Evolutionary conservation across 1,140 invertebrate species (phyloP).

Genomic region (Platyura marginata): DNA sequence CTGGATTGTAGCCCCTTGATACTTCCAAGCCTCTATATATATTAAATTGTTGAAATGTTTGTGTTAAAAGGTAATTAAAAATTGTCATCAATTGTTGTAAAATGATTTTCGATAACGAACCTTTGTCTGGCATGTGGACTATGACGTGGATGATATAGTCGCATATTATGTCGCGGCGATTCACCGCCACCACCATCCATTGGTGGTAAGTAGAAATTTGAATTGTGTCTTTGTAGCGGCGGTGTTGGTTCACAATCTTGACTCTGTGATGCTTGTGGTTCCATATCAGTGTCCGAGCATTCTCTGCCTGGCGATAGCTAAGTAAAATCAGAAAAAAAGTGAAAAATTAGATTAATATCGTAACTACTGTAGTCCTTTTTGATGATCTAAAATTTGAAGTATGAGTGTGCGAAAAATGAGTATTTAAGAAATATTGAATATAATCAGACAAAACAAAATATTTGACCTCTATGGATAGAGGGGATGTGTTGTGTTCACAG

Average conservation of each 20-base stretch:
- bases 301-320: slow-evolving; percentile 62
- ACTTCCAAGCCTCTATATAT: slow-evolving; percentile 34
- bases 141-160: slow-evolving; percentile 43
- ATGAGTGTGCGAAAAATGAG: too few relatives aligned
- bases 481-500: too few relatives aligned
- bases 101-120: slow-evolving; percentile 17
- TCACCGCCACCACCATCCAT: slow-evolving; percentile 31
- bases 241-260: slow-evolving; percentile 88
- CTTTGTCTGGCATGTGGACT: slow-evolving; percentile 59
- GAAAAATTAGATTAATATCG: too few relatives aligned
- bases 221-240: slow-evolving; percentile 72
- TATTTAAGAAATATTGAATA: too few relatives aligned
- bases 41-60: slow-evolving; percentile 5
- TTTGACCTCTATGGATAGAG: too few relatives aligned
- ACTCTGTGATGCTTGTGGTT: slow-evolving; percentile 65
- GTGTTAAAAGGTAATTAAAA: too few relatives aligned
- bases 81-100: neutral
- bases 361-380: too few relatives aligned
- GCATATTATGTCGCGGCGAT: slow-evolving; percentile 34
- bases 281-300: slow-evolving; percentile 61
- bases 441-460: too few relatives aligned
- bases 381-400: too few relatives aligned
- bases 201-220: slow-evolving; percentile 76
- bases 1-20: slow-evolving; percentile 49
- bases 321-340: neutral